A percentile compares a stretch with the other conserved stretches of the same genome.
These are phyloP conservation scores for Clepsis dumicolana DNA, from an alignment of 2,888 invertebrate genomes.

Conservation along the genomic window DNA sequence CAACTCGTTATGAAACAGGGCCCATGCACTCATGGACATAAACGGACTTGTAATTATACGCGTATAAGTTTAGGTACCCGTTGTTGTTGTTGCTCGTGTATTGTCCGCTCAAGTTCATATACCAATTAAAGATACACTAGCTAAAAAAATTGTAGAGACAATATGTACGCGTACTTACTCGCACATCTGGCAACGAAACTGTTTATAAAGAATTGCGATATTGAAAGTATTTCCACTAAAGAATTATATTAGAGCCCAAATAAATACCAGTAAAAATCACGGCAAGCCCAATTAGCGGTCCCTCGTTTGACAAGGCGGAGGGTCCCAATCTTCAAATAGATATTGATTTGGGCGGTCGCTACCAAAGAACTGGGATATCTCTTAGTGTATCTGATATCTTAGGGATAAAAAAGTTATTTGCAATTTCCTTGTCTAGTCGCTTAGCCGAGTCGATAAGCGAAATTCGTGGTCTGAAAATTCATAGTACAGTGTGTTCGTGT, in stretches of 20 bases:
- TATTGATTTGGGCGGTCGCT: conserved; percentile 9
- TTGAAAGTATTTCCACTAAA: neutral
- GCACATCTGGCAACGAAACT: too few relatives aligned
- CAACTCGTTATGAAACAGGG: too few relatives aligned
- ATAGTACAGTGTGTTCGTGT: neutral
- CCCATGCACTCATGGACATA: too few relatives aligned
- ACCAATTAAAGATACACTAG: too few relatives aligned
- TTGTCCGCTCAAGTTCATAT: too few relatives aligned
- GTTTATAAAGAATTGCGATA: neutral
- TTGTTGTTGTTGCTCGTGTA: too few relatives aligned
- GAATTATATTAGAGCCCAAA: neutral
- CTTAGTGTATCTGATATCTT: neutral
- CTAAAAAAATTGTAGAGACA: too few relatives aligned
- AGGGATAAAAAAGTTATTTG: conserved; percentile 1
- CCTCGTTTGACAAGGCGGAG: conserved; percentile 5
- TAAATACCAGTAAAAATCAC: neutral
- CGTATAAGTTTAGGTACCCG: too few relatives aligned
- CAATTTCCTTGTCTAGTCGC: neutral
- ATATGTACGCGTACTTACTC: too few relatives aligned
- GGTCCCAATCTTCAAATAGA: conserved; percentile 4
- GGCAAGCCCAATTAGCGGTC: conserved; percentile 4
- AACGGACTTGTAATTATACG: too few relatives aligned
- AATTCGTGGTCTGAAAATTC: neutral
- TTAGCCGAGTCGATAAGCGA: neutral
- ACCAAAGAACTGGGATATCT: neutral